Base-by-base conservation (phyloP, 2,113 vertebrate genomes). In the Pardalotus punctatus region DNA sequence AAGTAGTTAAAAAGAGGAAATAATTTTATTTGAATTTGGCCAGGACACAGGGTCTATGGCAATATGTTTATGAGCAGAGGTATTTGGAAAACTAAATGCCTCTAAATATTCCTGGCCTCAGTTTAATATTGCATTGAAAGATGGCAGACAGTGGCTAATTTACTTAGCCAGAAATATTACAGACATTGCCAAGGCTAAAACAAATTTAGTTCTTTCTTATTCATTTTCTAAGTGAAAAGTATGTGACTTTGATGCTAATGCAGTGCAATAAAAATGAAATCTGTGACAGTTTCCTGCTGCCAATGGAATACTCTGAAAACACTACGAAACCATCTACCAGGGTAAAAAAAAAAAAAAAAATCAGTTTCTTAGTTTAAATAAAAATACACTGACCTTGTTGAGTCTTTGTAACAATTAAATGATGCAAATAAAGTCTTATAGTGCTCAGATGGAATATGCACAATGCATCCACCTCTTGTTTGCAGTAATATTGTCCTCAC, bases 51-150 rank as follows among this genome's bases (percentile, higher is more conserved):
- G 15, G 43, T 57, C 23, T 86, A 40, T 64, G 69, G 45, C n/a
- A 43, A 40, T 67, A 48, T 36, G n/a, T 74, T 94, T 94, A 24
- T 86, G 51, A 88, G 33, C 21, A 94, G 43, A 84, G 5, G 15
- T 81, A 20, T 92, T 74, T 64, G 36, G 40, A 86, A 92, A 90
- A 92, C 60, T 19, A 95, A 94, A 79, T 84, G 15, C 9, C 15
- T 90, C 31, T 81, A 92, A 88, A 86, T 89, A 94, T 92, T 94
- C 80, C 69, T 88, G n/a, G 12, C 18, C 25, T 86, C 31, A 64
- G 40, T 60, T 84, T 78, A 81, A 81, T 84, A 78, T 81, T 90
- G 12, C 61, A 74, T 78, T 3, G 2, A 88, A 83, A 73, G 27
- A 71, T 84, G 72, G 72, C 40, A 78, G 56, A 40, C 8, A 81